Evolutionary conservation across 2,888 invertebrate genomes (phyloP), one percentile per base, ranked within the genome.

Genomic region (Cheilosia scutellata): DNA sequence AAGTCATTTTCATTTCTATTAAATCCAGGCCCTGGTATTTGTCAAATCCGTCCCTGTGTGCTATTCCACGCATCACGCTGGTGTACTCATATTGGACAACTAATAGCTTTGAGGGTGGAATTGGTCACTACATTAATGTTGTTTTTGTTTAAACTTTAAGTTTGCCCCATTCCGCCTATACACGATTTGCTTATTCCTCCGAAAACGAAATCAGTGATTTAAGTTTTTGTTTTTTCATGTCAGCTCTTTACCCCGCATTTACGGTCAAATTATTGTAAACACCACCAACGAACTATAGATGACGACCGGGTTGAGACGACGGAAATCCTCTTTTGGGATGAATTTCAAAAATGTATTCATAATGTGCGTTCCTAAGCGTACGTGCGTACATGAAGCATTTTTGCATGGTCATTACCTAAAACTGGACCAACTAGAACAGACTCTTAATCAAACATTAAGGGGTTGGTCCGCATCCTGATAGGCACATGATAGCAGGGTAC

Each of bases 101-200:
- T 84, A 66, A 84, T 80, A 76, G 58, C 58, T 51, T 66, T 76
- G 53, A 33, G 79, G 75, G 75, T 80, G 53, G 55, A 75, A 84
- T 75, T 70, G 83, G 55, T 83, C 78, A 78, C 83, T 63, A 80
- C 80, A 84, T 75, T 80, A 80, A 63, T 84, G 75, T 53, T 80
- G 80, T 84, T 84, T 86, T 82, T 86, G 82, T 86, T 86, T 86
- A 63, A 82, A 86, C 86, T 86, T 82, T 65, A 75, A 86, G 84
- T 80, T 82, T 76, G 9, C 55, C 44, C 42, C 53, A 5, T 33
- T 62, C 51, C 27, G 42, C 42, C 37, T n/a, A 3, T 71, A 76
- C 80, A 82, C 71, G 68, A 76, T 80, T 86, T 74, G 63, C 65
- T 79, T 72, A 72, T 79, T 66, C 79, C 42, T 47, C 16, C 58